Conservation (phyloP, 1,140 invertebrate genomes). For the Diplogasteroides magnus region DNA sequence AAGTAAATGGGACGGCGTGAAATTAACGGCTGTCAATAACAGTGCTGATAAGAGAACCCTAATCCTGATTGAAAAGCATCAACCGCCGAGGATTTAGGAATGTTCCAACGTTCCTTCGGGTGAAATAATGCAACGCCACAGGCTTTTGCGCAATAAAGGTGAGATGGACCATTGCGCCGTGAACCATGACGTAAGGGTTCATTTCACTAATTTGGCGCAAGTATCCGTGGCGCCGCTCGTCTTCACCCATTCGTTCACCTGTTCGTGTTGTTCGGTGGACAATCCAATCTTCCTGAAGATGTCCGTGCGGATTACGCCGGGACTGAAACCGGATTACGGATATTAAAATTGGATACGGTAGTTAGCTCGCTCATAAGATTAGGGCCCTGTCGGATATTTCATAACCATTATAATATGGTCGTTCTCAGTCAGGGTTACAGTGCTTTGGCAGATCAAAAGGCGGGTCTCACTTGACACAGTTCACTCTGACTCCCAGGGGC, state of each 20-base stretch:
- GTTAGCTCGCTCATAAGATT: too few relatives aligned
- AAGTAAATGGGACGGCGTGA: too few relatives aligned
- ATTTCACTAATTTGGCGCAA: not conserved
- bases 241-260: not conserved
- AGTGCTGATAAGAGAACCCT: too few relatives aligned
- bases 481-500: slow-evolving; percentile 57
- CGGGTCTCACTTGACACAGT: slow-evolving; percentile 23
- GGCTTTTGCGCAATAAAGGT: slow-evolving; percentile 2
- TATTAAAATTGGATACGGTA: slow-evolving; percentile 16
- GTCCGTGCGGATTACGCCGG: slow-evolving; percentile 24
- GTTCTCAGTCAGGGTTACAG: too few relatives aligned
- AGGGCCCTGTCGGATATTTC: too few relatives aligned
- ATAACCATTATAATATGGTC: too few relatives aligned
- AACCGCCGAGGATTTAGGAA: too few relatives aligned
- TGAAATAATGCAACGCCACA: slow-evolving; percentile 27
- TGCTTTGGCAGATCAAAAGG: too few relatives aligned
- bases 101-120: too few relatives aligned
- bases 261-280: not conserved
- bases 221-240: slow-evolving; percentile 3
- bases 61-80: too few relatives aligned
- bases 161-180: slow-evolving; percentile 2
- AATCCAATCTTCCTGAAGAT: slow-evolving; percentile 17
- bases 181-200: slow-evolving; percentile 9
- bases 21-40: too few relatives aligned
- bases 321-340: slow-evolving; percentile 21